These are phyloP conservation scores for Oopsacas minuta DNA, from an alignment of 37 sponge, comb jelly and placozoan genomes.

Conservation along the genomic window DNA sequence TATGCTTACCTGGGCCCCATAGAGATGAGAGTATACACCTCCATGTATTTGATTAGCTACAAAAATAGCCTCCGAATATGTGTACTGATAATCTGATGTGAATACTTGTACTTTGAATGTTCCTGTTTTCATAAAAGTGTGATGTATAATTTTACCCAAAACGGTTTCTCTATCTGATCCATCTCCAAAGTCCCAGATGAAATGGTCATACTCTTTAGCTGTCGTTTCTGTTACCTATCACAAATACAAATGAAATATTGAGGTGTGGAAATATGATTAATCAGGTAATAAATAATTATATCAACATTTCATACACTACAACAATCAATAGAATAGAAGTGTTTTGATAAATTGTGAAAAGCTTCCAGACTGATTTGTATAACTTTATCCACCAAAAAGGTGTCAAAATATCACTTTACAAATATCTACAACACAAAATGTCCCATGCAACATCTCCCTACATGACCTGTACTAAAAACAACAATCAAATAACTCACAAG, in stretches of 20 bases:
- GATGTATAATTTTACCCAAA: neutral
- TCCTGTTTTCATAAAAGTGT: neutral
- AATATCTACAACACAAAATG: no score
- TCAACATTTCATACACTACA: no score
- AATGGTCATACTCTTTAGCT: neutral
- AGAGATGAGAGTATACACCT: neutral
- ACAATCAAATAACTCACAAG: neutral
- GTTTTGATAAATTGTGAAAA: no score
- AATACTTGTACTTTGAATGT: neutral
- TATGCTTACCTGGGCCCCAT: neutral
- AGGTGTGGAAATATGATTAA: no score
- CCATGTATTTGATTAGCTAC: neutral
- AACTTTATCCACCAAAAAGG: no score
- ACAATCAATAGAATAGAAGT: no score
- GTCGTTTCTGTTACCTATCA: neutral
- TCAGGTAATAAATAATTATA: no score
- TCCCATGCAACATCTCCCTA: no score
- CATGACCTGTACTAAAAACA: no score
- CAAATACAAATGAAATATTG: no score
- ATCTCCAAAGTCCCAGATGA: neutral
- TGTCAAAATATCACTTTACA: no score
- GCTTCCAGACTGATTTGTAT: no score
- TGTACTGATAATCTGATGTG: neutral
- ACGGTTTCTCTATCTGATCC: neutral
- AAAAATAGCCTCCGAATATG: neutral